Conservation (phyloP, 2,113 vertebrate genomes). For the Aepyceros melampus region DNA sequence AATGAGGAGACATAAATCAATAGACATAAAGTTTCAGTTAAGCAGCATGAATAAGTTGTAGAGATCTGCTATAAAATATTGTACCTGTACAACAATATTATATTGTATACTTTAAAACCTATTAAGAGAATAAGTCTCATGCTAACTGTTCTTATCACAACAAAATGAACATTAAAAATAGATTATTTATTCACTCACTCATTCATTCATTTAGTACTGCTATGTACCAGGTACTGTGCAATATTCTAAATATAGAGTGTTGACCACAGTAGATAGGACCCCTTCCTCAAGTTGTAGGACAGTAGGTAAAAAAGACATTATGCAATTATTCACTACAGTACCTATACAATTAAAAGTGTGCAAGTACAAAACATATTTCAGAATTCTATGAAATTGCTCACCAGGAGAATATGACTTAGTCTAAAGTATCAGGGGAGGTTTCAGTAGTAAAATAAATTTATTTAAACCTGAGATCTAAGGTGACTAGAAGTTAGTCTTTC, state of each 20-base stretch:
- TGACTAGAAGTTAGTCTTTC: neutral
- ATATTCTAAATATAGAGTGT: neutral
- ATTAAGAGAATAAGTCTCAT: neutral
- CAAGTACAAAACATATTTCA: neutral
- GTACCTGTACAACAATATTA: neutral
- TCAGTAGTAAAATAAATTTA: neutral
- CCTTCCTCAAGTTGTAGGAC: neutral
- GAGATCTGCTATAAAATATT: neutral
- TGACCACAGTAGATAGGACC: neutral
- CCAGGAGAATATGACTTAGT: neutral
- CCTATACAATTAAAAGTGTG: neutral
- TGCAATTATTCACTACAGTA: neutral
- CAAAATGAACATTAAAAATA: neutral
- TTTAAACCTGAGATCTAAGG: neutral
- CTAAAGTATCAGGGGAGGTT: neutral
- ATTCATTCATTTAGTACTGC: neutral
- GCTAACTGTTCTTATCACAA: neutral
- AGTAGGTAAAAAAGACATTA: neutral
- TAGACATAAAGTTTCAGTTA: neutral
- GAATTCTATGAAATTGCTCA: neutral
- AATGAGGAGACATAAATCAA: neutral
- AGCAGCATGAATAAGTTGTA: neutral
- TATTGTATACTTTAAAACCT: neutral
- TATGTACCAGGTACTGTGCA: neutral
- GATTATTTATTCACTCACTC: neutral